Base-by-base conservation (phyloP, 2,888 invertebrate genomes). In the Candidula unifasciata region DNA sequence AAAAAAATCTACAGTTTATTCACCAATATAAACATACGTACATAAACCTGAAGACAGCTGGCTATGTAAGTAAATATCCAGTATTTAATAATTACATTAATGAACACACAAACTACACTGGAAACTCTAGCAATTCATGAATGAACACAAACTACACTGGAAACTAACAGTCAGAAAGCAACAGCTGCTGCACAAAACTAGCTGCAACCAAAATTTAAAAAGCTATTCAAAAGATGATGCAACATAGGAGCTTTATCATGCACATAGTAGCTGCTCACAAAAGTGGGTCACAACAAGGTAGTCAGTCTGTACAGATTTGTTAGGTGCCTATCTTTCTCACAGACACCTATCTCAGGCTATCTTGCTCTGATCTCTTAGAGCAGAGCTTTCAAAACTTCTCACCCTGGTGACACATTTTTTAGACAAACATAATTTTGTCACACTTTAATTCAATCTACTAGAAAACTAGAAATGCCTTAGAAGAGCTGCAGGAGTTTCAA, bases 161-260 rank as follows among this genome's bases (percentile, higher is more conserved):
- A 27, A 74, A 30, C 52, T 54, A 54, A 18, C 3, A 54, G 24
- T 54, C 33, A 54, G 54, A 54, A 54, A 54, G 21, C 30, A 30
- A 74, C 74, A 74, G 52, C 27, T 74, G 74, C 74, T 74, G 74
- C 74, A 74, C 30, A 18, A 16, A 52, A 2, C 16, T 16, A 52
- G 54, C 30, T 18, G n/a, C 30, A 73, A 74, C 54, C 3, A 54
- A 13, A 2, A 24, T 18, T 33, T 0, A 54, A 54, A 74, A 74
- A 18, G 52, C 74, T 73, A n/a, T 30, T 27, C 30, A 30, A 27
- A 54, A 54, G 8, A 74, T 74, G 74, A 74, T 54, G 74, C 74
- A 74, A 74, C 21, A 8, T 54, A 13, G 3, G n/a, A 27, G 3
- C 52, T 30, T 35, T 33, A 54, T 74, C 74, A 74, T 21, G 54